Conservation (phyloP, 2,797 vertebrate species). For the Limnodromus scolopaceus region DNA sequence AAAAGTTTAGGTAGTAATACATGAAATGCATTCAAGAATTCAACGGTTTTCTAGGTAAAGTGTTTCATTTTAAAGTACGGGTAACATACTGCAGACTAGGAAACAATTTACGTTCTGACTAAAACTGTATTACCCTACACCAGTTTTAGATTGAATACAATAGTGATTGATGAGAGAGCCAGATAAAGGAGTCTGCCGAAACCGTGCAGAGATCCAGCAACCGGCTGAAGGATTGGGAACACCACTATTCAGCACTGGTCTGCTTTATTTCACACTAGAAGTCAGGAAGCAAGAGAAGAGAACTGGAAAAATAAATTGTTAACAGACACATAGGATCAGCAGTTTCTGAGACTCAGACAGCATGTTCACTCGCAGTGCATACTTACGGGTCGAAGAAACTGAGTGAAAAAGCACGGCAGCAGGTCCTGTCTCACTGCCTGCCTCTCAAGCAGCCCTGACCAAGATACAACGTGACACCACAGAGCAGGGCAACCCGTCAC, state of each 20-base stretch:
- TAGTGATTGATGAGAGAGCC: not conserved
- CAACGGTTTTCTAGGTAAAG: not conserved
- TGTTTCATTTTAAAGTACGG: not conserved
- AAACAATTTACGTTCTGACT: not conserved
- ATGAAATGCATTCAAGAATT: not conserved
- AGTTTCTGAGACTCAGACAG: not conserved
- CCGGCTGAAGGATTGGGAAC: not conserved
- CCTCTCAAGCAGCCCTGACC: not conserved
- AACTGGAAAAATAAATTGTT: not conserved
- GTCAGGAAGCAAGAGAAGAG: not conserved
- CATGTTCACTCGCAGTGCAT: rapidly evolving
- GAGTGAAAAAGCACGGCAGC: not conserved
- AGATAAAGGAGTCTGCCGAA: not conserved
- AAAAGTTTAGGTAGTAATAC: not conserved
- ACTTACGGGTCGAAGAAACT: not conserved
- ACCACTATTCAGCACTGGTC: not conserved
- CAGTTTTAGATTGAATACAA: not conserved
- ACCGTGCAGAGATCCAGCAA: not conserved
- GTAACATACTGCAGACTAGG: not conserved
- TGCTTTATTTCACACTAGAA: not conserved
- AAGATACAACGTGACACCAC: slow-evolving; percentile 3
- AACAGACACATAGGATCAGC: not conserved
- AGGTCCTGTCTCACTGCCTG: not conserved
- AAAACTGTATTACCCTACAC: not conserved
- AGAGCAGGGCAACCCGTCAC: slow-evolving; percentile 33